A percentile compares a stretch with the other conserved stretches of the same genome.
phyloP scores from a whole-genome alignment of 2,888 invertebrate genomes.

The Odiellus spinosus region DNA sequence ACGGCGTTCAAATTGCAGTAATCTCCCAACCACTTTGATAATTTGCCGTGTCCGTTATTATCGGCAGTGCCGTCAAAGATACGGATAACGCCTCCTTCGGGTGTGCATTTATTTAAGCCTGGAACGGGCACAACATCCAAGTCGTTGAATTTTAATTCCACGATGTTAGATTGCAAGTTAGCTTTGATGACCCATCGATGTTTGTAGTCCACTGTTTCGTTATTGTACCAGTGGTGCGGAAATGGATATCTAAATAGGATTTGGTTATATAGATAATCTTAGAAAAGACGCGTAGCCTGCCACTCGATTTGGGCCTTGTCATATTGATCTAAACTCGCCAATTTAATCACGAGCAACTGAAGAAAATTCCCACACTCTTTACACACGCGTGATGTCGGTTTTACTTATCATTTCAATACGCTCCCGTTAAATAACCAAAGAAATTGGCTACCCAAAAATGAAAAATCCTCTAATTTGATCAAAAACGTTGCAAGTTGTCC shows the following conservation, averaged over 20 bases:
- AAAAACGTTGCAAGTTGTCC: no score
- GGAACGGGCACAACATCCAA: slow-evolving; percentile 21
- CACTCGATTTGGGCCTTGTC: no score
- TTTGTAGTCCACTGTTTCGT: slow-evolving; percentile 14
- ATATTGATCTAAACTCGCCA: no score
- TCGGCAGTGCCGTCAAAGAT: slow-evolving; percentile 16
- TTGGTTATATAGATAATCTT: no score
- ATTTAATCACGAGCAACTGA: no score
- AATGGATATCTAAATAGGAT: slow-evolving; percentile 20
- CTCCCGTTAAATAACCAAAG: no score
- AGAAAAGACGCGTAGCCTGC: no score
- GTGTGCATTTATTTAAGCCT: slow-evolving; percentile 20
- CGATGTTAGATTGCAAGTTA: slow-evolving; percentile 11
- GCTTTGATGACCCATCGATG: slow-evolving; percentile 21
- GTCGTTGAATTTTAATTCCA: slow-evolving; percentile 22
- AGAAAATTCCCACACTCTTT: no score
- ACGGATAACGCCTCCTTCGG: slow-evolving; percentile 18
- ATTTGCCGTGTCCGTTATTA: not conserved
- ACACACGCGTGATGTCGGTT: no score
- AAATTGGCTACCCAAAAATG: no score
- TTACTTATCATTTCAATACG: no score
- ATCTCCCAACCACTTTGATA: slow-evolving; percentile 14
- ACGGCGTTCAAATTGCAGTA: slow-evolving; percentile 22
- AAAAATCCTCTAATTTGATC: no score
- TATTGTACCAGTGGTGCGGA: slow-evolving; percentile 19